A percentile compares a stretch with the other conserved stretches of the same genome.
phyloP scores from a whole-genome alignment of 2,888 invertebrate genomes.

The Ormyrus labotus region DNA sequence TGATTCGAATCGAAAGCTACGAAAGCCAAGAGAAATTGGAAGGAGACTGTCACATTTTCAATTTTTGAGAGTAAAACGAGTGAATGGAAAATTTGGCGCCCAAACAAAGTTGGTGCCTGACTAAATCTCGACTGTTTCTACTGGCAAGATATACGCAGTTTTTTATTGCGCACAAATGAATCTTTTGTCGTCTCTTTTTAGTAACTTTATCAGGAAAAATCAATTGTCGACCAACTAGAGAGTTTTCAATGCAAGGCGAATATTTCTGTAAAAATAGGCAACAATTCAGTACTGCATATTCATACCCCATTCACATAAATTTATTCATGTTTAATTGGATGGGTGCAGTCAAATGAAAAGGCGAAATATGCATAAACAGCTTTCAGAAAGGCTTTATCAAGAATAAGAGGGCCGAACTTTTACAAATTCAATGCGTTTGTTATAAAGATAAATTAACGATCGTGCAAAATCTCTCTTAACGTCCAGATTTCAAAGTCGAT shows the following conservation, averaged over 20 bases:
- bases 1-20: not conserved
- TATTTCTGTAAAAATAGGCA: constrained; percentile 3
- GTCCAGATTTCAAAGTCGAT: not conserved
- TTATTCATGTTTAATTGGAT: constrained; percentile 27
- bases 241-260: not conserved
- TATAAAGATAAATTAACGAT: too few species aligned
- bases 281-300: constrained; percentile 4
- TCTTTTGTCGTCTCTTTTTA: not conserved
- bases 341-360: not conserved
- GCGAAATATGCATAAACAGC: not conserved
- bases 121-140: constrained; percentile 5
- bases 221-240: not conserved
- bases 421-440: too few species aligned
- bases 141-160: not conserved
- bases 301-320: not conserved
- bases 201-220: not conserved
- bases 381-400: too few species aligned
- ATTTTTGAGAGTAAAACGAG: too few species aligned
- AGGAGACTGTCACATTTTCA: too few species aligned
- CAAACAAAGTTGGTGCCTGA: constrained; percentile 1
- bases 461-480: not conserved
- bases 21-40: not conserved
- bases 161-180: not conserved
- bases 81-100: too few species aligned
- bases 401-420: too few species aligned